A percentile compares a stretch with the other conserved stretches of the same genome.
Conservation (phyloP, 2,797 vertebrate species). For the Hemitrygon akajei region DNA sequence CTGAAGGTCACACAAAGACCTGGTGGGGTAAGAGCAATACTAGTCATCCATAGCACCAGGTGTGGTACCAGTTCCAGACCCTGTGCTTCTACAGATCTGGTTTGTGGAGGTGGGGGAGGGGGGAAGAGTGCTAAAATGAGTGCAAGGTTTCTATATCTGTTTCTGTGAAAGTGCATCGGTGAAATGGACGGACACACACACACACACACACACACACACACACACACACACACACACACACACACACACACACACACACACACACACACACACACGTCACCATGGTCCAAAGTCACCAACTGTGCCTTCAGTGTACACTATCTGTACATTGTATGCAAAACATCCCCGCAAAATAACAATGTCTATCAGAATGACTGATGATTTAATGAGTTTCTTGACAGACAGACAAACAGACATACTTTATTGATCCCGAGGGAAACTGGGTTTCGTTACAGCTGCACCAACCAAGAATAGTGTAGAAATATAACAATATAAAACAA, state of each 20-base stretch:
- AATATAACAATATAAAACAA: no score
- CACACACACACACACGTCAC: background rate
- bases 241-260: background rate
- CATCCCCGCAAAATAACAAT: background rate
- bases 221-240: background rate
- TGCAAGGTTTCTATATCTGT: background rate
- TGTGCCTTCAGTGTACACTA: background rate
- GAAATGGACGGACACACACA: background rate
- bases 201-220: background rate
- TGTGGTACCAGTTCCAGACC: no score
- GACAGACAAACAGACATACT: no score
- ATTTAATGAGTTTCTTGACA: background rate
- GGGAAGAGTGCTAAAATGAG: no score
- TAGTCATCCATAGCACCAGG: no score
- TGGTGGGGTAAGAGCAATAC: no score
- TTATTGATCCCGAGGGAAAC: no score
- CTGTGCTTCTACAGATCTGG: no score
- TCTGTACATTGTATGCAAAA: background rate
- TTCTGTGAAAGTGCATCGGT: background rate
- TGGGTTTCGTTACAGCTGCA: no score
- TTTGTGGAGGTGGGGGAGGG: no score
- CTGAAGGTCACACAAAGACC: no score
- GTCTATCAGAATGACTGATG: background rate
- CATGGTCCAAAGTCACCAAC: background rate
- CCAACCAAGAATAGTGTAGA: no score